Base-by-base conservation (phyloP, 2,113 vertebrate genomes). In the Dryoscopus gambensis region DNA sequence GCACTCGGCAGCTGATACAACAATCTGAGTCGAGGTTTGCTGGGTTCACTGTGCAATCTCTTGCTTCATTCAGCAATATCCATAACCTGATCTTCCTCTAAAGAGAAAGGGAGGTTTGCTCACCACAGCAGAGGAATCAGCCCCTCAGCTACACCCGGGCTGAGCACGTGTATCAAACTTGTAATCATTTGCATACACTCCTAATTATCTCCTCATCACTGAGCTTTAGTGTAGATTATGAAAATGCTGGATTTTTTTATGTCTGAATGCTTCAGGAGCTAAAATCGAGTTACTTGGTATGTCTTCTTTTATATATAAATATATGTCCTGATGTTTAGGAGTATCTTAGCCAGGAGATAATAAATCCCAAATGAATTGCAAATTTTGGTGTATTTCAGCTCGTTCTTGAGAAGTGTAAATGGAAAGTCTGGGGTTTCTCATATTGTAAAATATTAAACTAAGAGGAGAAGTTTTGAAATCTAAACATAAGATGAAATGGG, bases 161-260 rank as follows among this genome's bases (percentile, higher is more conserved):
- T 83, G 68, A 88, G 79, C 28, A 9, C 67, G 64, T 63, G 39
- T 56, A 83, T 69, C 33, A 22, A 90, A 71, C 75, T 65, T 63
- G 56, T 70, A 75, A 67, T 42, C 62, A 89, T 96, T 96, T 94
- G 88, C 53, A 64, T 68, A 37, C 63, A 10, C 68, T 86, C 60
- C 75, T 95, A 83, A 96, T 96, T 94, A 82, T 91, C 65, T 85
- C 35, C 87, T 91, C 75, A 65, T 91, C 84, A 40, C 46, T 42
- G 81, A 78, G 74, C 71, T 95, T 90, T 73, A 30, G 69, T 55
- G 49, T 53, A 67, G 21, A n/a, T 67, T 78, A 67, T 63, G 57
- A 63, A 85, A 74, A 16, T 4, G 7, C 28, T 70, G 57, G 52
- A 11, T 70, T 60, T 93, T 93, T 90, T 50, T 7, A 50, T 62